phyloP scores from a whole-genome alignment of 2,113 vertebrate species.

The cattle (Bos taurus) region DNA sequence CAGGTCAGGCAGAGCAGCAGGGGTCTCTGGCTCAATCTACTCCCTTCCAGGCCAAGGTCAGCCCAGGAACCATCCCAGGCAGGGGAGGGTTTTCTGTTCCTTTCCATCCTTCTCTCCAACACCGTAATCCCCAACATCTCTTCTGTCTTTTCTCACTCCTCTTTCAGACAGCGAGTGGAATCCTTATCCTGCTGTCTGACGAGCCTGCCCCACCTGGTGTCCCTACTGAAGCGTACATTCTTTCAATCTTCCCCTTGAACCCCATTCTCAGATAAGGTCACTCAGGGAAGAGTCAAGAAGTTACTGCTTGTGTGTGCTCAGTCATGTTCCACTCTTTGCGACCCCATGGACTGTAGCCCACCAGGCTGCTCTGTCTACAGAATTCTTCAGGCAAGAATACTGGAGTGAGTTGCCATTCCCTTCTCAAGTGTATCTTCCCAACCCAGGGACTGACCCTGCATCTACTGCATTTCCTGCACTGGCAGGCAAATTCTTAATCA shows the following conservation, averaged over 20 bases:
- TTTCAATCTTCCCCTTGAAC: not conserved
- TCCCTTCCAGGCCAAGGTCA: not conserved
- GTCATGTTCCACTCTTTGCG: not conserved
- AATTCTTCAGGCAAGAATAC: not conserved
- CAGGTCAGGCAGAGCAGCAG: not conserved
- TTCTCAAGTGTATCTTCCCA: not conserved
- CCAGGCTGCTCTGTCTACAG: not conserved
- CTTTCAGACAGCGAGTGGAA: not conserved
- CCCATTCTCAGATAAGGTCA: not conserved
- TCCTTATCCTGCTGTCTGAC: not conserved
- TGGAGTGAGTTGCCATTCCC: not conserved
- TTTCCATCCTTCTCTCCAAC: not conserved
- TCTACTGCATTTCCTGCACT: not conserved
- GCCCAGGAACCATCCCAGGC: not conserved
- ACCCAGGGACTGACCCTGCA: not conserved
- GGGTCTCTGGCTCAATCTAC: not conserved
- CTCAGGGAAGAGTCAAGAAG: not conserved
- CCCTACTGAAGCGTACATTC: not conserved
- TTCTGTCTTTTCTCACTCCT: not conserved
- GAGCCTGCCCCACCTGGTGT: no score
- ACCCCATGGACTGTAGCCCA: not conserved
- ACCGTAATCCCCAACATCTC: rapidly evolving
- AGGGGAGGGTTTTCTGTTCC: not conserved
- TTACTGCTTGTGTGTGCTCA: not conserved
- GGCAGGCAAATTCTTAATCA: not conserved